Base-by-base conservation (phyloP, 2,888 invertebrate species). In the Odontomyia ornata region DNA sequence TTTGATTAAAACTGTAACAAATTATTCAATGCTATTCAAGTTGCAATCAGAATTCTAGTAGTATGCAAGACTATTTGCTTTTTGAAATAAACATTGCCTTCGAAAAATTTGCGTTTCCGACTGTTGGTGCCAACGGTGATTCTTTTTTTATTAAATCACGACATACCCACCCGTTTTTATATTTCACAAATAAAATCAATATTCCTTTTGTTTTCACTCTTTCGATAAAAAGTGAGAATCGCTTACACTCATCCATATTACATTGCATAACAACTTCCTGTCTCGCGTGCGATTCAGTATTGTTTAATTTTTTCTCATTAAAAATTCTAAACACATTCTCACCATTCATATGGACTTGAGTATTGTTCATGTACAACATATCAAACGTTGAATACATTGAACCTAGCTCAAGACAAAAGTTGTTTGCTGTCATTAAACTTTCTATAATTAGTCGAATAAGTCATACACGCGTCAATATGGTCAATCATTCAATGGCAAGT, bases 241-340 rank as follows among this genome's bases (percentile, higher is more conserved):
- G 23, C 25, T 25, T 3, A 25, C 43, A 25, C 13, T 46, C 36
- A 13, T 69, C 23, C 36, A 36, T 36, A n/a, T 47, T 18, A 25
- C 46, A 25, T 69, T 69, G 23, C 69, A 23, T 46, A 69, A 69
- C 46, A 69, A 47, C 25, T 69, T 69, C 69, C 69, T 25, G 69
- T 46, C 25, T 18, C 21, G n/a, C 11, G 21, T 9, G 46, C 11
- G 3, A 25, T n/a, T 36, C 36, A 5, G 3, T 25, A 69, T 69
- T 43, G 47, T 21, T 25, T 11, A 25, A 4, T n/a, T 9, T 25
- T 23, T 18, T 36, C 23, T 47, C 3, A 46, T 69, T 69, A 46
- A 18, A 13, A 46, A 69, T 69, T 69, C 69, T 1, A 13, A 11
- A 43, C 47, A 25, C 69, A 69, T 23, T 46, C 46, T 27, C 28